phyloP scores from a whole-genome alignment of 2,113 vertebrate species.

The Rhinolophus ferrumequinum region DNA sequence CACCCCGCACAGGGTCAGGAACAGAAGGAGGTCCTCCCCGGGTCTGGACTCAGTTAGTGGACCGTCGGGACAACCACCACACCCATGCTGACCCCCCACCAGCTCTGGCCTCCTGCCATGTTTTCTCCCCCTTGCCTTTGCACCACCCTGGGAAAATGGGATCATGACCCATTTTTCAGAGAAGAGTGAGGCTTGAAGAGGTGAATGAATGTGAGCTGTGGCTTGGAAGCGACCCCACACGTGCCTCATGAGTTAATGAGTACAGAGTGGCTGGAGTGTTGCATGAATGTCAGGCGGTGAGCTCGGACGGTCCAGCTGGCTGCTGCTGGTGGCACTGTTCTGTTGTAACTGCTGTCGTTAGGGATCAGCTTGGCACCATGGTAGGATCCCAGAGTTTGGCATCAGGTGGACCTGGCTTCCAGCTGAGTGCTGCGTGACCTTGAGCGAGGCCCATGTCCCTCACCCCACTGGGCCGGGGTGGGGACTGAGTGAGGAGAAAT shows the following conservation, averaged over 20 bases:
- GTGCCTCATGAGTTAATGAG: background rate
- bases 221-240: background rate
- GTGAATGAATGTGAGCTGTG: background rate
- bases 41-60: too few species aligned
- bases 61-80: background rate
- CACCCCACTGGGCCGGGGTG: background rate
- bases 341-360: background rate
- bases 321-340: rapidly evolving
- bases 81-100: background rate
- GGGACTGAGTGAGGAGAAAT: background rate
- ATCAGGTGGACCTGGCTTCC: background rate
- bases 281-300: rapidly evolving
- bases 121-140: background rate
- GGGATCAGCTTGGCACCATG: background rate
- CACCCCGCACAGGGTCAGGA: rapidly evolving
- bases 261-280: rapidly evolving
- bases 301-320: background rate
- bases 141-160: background rate
- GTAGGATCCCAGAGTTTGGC: background rate
- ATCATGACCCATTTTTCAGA: background rate
- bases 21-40: background rate
- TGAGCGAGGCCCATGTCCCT: background rate
- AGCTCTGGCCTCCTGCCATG: background rate
- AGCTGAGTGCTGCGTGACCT: background rate
- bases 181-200: background rate